Evolutionary conservation across 2,888 invertebrate genomes (phyloP), one percentile per base, ranked within the genome.

Genomic region (Polydrusus pterygomalis): DNA sequence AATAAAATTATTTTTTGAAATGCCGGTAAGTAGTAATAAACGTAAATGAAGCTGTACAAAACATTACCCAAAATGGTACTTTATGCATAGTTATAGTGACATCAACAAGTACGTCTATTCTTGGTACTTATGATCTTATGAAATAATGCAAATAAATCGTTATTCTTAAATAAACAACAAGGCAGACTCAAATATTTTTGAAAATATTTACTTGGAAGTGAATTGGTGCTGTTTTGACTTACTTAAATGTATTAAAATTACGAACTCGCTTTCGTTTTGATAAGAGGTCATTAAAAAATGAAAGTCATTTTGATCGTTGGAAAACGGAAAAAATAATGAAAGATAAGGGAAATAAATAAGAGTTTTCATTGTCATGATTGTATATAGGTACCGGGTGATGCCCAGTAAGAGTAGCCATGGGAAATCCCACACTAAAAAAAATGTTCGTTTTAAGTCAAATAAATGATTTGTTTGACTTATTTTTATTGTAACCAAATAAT

Each of bases 231-330:
- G 20, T 51, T 51, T 51, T 15, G 47, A 6, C 17, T 49, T 49
- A 17, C 17, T n/a, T n/a, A n/a, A n/a, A n/a, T 17, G 17, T 17
- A 17, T 43, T 43, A 43, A 43, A 43, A n/a, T 43, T 13, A 43
- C n/a, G 43, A 43, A 43, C 43, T 13, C n/a, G 2, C 8, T 34
- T 13, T 13, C 1, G 43, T 6, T 43, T 10, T 43, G 43, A 43
- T 43, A 43, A 43, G 43, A 43, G 43, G 43, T 13, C 43, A 43
- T 43, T 43, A n/a, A n/a, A 43, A n/a, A n/a, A n/a, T 43, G n/a
- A 43, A n/a, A 43, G 43, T 6, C 11, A 43, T 43, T 43, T 43
- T 13, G 10, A 43, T n/a, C 10, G 6, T 43, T 2, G 1, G 43
- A 2, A 43, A 43, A 43, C 43, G n/a, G n/a, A 43, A 34, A 30